A percentile compares a stretch with the other conserved stretches of the same genome.
Conservation (phyloP, 2,113 vertebrate genomes). For the Echinops telfairi region DNA sequence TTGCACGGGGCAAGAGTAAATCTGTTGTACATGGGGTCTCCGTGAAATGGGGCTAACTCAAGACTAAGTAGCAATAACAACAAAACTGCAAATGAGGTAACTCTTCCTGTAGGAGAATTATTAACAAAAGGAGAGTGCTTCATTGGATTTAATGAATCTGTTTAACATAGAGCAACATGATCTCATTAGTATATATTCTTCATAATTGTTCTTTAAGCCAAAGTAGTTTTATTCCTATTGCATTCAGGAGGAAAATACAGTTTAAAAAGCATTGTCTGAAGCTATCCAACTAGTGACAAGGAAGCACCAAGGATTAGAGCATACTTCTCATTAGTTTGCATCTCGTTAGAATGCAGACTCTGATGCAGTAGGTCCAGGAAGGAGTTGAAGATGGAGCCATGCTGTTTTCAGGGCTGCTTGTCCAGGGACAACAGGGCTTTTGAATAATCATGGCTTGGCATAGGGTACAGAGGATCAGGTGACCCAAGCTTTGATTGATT, state of each 20-base stretch:
- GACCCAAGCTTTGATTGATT: neutral
- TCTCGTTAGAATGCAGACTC: conserved; percentile 31
- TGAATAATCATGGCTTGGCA: neutral
- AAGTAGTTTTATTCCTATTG: conserved; percentile 15
- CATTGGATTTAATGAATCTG: neutral
- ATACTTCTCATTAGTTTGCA: neutral
- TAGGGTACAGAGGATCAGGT: neutral
- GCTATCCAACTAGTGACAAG: neutral
- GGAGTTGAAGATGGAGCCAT: neutral
- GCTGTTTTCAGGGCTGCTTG: neutral
- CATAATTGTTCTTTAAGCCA: conserved; percentile 9
- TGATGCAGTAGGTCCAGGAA: neutral
- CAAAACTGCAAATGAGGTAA: neutral
- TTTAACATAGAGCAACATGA: neutral
- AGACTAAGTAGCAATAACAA: neutral
- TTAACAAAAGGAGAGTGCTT: conserved; percentile 27
- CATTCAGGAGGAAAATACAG: conserved; percentile 21
- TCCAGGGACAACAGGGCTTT: neutral
- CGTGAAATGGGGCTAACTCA: neutral
- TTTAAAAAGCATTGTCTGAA: neutral
- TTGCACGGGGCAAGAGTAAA: neutral
- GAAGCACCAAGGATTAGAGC: neutral
- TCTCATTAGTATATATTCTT: conserved; percentile 4
- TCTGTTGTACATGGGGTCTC: neutral
- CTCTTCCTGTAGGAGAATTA: neutral